Percentiles rank a stretch among this genome's conserved stretches.
Conservation (phyloP, 2,888 invertebrate genomes). For the Scotopteryx bipunctaria region DNA sequence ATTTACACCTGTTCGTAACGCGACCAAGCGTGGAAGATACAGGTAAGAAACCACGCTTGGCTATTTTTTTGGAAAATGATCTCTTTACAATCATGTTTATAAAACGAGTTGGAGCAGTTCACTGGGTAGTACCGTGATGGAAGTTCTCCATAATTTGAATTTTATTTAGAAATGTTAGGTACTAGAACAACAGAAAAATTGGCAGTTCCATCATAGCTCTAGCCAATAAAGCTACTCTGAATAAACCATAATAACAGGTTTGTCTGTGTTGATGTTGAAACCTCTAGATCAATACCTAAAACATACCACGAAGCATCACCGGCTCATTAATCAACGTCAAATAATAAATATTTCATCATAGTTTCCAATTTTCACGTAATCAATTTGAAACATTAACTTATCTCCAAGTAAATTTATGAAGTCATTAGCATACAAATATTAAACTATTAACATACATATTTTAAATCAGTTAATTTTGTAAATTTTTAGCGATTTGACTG, state of each 20-base stretch:
- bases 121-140: no score
- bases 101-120: no score
- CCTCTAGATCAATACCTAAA: conserved; percentile 19
- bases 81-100: no score
- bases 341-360: conserved; percentile 45
- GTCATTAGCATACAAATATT: conserved; percentile 19
- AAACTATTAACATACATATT: conserved; percentile 23
- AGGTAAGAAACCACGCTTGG: no score
- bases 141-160: no score
- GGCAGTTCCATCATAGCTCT: no score
- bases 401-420: conserved; percentile 20
- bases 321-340: conserved; percentile 47
- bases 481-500: conserved; percentile 15
- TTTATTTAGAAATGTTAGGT: no score
- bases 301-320: conserved; percentile 20
- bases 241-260: neutral
- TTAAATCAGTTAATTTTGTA: conserved; percentile 17
- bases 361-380: conserved; percentile 32
- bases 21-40: no score
- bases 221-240: no score
- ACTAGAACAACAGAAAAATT: no score
- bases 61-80: no score
- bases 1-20: no score
- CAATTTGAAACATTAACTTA: conserved; percentile 33
- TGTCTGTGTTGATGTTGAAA: neutral